phyloP scores from a whole-genome alignment of 2,113 vertebrate genomes.

The Tricholaema leucomelas region DNA sequence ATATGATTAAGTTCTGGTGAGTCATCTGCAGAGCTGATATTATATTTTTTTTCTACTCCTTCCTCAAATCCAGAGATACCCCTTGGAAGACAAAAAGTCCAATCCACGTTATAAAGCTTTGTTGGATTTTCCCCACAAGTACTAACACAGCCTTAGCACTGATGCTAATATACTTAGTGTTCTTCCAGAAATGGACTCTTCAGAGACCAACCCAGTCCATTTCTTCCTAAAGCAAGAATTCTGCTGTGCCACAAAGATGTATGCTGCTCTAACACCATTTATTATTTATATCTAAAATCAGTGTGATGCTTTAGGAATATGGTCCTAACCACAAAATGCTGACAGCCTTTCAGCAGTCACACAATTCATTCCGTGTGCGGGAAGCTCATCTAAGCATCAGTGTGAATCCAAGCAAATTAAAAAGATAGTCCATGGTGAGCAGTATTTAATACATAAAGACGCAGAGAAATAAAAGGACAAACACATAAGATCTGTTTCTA shows the following conservation, averaged over 20 bases:
- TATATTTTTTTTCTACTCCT: background rate
- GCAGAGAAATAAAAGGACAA: background rate
- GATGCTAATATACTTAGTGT: background rate
- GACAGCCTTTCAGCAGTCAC: background rate
- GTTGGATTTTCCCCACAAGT: background rate
- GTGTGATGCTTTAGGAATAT: background rate
- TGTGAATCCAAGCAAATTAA: background rate
- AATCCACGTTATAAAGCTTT: background rate
- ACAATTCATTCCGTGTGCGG: background rate
- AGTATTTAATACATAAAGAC: background rate
- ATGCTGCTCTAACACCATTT: conserved; percentile 33
- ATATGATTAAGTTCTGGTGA: background rate
- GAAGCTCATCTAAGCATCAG: background rate
- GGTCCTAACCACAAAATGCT: background rate
- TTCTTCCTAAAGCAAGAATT: conserved; percentile 27
- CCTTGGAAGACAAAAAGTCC: background rate
- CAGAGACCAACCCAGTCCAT: background rate
- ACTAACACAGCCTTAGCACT: background rate
- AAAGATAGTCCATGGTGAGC: background rate
- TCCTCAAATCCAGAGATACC: background rate
- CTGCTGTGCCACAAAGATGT: background rate
- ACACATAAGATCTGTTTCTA: background rate
- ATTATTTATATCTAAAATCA: conserved; percentile 60
- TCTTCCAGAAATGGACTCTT: conserved; percentile 35
- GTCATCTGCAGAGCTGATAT: background rate